Conservation (phyloP, 2,888 invertebrate species). For the Dicyrtoma fusca region DNA sequence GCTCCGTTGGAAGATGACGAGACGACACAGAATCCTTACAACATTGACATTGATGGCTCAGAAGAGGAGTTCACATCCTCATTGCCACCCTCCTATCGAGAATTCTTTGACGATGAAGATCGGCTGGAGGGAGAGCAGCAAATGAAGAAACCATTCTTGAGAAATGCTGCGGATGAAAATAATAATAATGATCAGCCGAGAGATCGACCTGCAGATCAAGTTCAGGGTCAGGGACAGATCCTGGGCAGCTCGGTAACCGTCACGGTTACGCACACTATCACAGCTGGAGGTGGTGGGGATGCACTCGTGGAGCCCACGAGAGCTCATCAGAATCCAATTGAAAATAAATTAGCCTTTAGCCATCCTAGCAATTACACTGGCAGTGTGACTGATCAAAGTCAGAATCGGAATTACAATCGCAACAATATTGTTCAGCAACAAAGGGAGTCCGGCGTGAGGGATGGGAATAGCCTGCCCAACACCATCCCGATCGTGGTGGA, state of each 20-base stretch:
- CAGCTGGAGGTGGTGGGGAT: neutral
- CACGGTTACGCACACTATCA: conserved; percentile 35
- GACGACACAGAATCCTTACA: neutral
- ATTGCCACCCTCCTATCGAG: conserved; percentile 31
- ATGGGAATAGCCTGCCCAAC: conserved; percentile 20
- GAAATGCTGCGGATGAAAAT: neutral
- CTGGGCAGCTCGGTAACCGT: conserved; percentile 22
- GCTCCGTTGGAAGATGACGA: conserved; percentile 2
- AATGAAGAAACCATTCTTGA: neutral
- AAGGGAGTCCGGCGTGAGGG: neutral
- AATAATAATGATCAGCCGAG: neutral
- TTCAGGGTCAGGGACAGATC: too few species aligned
- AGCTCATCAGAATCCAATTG: neutral
- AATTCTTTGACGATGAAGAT: conserved; percentile 34
- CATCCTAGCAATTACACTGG: too few species aligned
- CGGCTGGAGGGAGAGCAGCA: neutral
- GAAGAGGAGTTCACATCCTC: conserved; percentile 35
- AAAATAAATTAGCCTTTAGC: neutral
- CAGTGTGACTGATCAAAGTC: neutral
- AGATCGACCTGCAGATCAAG: neutral
- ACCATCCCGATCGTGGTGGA: conserved; percentile 16
- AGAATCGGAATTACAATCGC: neutral
- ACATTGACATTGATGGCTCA: conserved; percentile 32
- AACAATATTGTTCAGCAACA: neutral
- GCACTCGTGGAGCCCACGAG: neutral